Conservation (phyloP, 2,113 vertebrate species). For the Lycocorax pyrrhopterus region DNA sequence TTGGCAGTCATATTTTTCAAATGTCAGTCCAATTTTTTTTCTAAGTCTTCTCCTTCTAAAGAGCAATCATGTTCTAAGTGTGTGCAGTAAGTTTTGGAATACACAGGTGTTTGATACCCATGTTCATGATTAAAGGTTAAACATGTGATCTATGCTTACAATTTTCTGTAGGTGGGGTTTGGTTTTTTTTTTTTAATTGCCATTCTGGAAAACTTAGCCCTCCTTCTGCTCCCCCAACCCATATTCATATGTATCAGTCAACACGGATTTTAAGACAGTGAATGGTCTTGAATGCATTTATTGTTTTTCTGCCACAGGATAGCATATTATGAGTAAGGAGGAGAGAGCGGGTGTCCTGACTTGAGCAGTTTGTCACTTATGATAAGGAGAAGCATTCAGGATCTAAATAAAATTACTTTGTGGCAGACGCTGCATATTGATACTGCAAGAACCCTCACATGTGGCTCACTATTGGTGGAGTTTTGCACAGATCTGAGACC, state of each 20-base stretch:
- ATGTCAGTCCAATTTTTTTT: background rate
- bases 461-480: accelerated
- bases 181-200: background rate
- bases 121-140: background rate
- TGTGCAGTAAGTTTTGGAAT: background rate
- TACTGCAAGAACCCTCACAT: background rate
- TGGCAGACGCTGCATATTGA: background rate
- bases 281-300: background rate
- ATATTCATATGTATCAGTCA: background rate
- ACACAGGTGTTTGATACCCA: background rate
- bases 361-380: background rate
- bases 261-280: background rate
- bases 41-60: background rate
- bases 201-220: background rate
- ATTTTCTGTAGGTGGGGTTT: background rate
- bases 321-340: background rate
- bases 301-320: background rate
- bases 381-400: background rate
- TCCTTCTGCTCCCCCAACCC: background rate
- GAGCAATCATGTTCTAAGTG: background rate
- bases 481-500: background rate
- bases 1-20: background rate
- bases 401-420: background rate
- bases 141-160: background rate
- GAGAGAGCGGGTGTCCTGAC: background rate